Percentiles rank a stretch among this genome's conserved stretches.
phyloP scores from a whole-genome alignment of 2,113 vertebrate genomes.

The Leucoraja erinaceus region DNA sequence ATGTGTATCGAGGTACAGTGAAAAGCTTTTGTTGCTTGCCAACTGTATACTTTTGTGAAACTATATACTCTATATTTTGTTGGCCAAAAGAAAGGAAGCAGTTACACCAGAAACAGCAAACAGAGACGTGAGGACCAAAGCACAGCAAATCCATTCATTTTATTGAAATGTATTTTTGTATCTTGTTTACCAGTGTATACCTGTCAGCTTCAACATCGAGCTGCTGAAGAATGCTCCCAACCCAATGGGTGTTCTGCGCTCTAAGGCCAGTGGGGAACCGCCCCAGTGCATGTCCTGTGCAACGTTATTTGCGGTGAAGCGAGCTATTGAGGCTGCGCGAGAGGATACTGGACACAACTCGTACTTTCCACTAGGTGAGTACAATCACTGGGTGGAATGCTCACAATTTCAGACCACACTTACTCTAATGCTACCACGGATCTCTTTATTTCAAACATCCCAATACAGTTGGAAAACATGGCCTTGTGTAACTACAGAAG shows the following conservation, averaged over 20 bases:
- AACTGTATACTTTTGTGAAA: not conserved
- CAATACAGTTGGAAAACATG: not conserved
- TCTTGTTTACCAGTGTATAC: conserved; percentile 35
- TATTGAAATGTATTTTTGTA: not conserved
- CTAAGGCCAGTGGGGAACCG: conserved; percentile 37
- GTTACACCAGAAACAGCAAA: not conserved
- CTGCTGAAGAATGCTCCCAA: conserved; percentile 37
- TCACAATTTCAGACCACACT: not conserved
- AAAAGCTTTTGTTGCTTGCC: no score
- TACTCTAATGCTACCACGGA: not conserved
- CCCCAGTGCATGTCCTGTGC: conserved; percentile 39
- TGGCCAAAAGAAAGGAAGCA: not conserved
- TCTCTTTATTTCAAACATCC: not conserved
- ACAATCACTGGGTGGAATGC: conserved; percentile 22
- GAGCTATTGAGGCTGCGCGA: conserved; percentile 35
- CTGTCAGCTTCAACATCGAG: conserved; percentile 36
- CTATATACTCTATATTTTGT: not conserved
- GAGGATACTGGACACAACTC: conserved; percentile 4
- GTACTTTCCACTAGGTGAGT: conserved; percentile 40
- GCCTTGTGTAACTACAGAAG: not conserved
- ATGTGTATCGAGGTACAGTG: no score
- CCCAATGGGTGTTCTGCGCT: conserved; percentile 36
- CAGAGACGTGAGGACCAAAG: not conserved
- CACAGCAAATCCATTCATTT: not conserved
- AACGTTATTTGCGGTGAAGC: conserved; percentile 39